A percentile compares a stretch with the other conserved stretches of the same genome.
Evolutionary conservation across 2,888 invertebrate genomes (phyloP).

Genomic region (Loripinus fragilis): DNA sequence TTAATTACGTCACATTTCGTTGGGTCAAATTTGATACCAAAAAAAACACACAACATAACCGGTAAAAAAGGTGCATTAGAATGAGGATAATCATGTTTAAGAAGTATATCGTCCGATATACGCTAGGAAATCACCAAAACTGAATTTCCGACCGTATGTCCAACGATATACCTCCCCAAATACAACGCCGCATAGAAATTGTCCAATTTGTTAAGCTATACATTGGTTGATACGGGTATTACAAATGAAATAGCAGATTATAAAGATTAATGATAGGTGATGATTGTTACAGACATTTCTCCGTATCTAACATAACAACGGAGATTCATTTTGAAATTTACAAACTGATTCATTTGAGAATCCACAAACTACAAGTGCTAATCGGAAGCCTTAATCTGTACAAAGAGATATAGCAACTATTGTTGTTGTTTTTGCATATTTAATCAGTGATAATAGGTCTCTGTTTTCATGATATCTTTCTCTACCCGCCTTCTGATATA

Average conservation of each 20-base stretch:
- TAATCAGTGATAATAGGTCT: conserved; percentile 50
- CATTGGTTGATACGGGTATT: background rate
- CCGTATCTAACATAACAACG: background rate
- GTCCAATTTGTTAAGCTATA: no score
- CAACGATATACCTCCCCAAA: no score
- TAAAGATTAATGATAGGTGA: background rate
- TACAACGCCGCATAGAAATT: no score
- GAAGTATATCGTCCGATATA: no score
- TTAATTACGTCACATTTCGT: no score
- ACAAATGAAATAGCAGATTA: background rate
- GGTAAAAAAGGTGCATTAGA: no score
- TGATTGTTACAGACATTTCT: conserved; percentile 5
- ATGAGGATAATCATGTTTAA: no score
- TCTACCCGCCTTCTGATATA: conserved; percentile 24
- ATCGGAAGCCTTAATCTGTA: conserved; percentile 3
- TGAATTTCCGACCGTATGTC: no score
- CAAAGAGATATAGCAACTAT: conserved; percentile 36
- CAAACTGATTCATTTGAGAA: conserved; percentile 39
- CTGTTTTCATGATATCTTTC: conserved; percentile 38
- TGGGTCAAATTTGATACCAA: no score
- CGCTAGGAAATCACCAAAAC: no score
- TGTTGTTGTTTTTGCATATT: conserved; percentile 52
- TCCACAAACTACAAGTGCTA: conserved; percentile 27
- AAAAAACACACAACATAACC: no score
- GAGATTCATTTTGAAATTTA: conserved; percentile 25